These are phyloP conservation scores for Chrysaora quinquecirrha DNA, from an alignment of 30 jellyfish, hydroid and myxozoan genomes.

Conservation along the genomic window DNA sequence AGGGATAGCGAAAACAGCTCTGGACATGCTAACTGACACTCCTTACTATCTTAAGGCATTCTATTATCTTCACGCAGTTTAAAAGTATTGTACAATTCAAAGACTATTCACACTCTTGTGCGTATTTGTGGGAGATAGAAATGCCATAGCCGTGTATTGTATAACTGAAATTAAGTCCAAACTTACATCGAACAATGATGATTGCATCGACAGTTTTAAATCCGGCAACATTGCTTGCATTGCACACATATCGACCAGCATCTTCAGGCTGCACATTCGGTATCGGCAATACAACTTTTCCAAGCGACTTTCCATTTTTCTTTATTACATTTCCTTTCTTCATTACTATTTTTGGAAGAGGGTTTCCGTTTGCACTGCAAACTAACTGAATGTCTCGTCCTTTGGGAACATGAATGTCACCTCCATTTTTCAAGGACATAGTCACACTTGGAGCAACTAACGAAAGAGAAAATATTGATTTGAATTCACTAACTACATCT, in stretches of 20 bases:
- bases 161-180: no score
- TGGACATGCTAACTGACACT: no score
- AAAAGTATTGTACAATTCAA: no score
- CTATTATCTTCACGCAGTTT: no score
- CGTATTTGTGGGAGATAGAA: background rate
- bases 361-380: conserved; percentile 47
- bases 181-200: conserved; percentile 49
- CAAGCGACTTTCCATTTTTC: background rate
- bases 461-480: background rate
- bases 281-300: background rate
- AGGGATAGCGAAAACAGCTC: no score
- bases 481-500: no score
- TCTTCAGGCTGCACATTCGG: conserved; percentile 37
- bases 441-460: conserved; percentile 45
- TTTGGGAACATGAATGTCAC: conserved; percentile 30
- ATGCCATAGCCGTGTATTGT: background rate
- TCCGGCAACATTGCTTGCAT: conserved; percentile 52
- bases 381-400: conserved; percentile 21
- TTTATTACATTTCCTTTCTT: conserved; percentile 3
- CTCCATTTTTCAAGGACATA: conserved; percentile 21
- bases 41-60: no score
- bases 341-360: conserved; percentile 26
- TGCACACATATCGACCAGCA: conserved; percentile 61
- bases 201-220: background rate
- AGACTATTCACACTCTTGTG: background rate